Percentiles rank a stretch among this genome's conserved stretches.
phyloP scores from a whole-genome alignment of 2,888 invertebrate genomes.

The Saturnia japonica region DNA sequence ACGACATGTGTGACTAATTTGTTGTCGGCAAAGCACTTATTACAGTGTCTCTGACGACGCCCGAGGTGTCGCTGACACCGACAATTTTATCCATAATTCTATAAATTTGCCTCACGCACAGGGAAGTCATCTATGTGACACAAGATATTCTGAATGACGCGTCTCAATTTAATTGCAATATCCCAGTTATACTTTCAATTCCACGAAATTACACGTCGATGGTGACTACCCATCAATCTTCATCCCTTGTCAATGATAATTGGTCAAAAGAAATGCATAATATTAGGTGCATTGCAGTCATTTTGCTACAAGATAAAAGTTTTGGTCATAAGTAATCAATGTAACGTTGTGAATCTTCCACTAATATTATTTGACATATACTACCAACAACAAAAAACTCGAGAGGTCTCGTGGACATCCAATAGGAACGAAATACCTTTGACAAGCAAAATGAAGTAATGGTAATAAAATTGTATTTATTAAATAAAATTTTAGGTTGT shows the following conservation, averaged over 20 bases:
- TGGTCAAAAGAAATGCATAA: background rate
- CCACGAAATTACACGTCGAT: background rate
- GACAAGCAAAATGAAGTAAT: too few relatives aligned
- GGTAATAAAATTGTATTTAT: too few relatives aligned
- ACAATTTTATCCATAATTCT: conserved; percentile 72
- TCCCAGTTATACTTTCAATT: background rate
- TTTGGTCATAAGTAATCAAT: background rate
- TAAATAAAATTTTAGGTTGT: too few relatives aligned
- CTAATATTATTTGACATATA: too few relatives aligned
- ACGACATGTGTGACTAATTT: conserved; percentile 80
- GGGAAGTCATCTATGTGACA: conserved; percentile 55
- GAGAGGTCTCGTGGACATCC: too few relatives aligned
- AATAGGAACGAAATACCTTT: too few relatives aligned
- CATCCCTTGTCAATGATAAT: background rate
- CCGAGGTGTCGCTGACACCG: conserved; percentile 72
- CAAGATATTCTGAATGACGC: conserved; percentile 43
- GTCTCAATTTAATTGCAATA: conserved; percentile 23
- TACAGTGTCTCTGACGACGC: conserved; percentile 65
- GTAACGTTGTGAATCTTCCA: background rate
- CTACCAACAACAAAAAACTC: too few relatives aligned
- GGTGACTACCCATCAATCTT: background rate
- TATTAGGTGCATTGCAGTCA: background rate
- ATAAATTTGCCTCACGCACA: conserved; percentile 69
- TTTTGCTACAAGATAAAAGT: background rate
- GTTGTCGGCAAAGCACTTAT: conserved; percentile 70